Percentiles rank a stretch among this genome's conserved stretches.
Conservation (phyloP, 2,888 invertebrate species). For the Strigamia maritima region DNA sequence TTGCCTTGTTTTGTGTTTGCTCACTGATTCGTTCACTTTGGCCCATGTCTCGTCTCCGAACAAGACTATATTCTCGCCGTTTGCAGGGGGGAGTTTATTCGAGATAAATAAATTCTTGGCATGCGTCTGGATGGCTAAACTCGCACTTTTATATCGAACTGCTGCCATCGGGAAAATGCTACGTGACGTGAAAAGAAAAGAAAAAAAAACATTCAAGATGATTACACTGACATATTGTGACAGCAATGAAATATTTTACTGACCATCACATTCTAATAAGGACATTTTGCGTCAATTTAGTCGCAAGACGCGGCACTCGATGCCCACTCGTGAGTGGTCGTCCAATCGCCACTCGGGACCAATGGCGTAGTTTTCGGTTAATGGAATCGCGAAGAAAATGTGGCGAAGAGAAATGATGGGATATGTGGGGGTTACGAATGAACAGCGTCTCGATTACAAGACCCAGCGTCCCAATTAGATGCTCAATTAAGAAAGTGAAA, state of each 20-base stretch:
- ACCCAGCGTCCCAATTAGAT: not conserved
- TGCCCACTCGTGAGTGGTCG: constrained; percentile 1
- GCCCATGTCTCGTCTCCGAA: not conserved
- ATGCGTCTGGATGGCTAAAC: not conserved
- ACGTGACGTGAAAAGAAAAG: not conserved
- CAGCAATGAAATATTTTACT: too few relatives aligned
- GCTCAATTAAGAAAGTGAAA: constrained; percentile 15
- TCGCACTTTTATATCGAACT: not conserved
- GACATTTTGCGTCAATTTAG: not conserved
- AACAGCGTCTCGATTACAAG: not conserved
- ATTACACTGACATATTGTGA: too few relatives aligned
- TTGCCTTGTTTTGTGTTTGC: not conserved
- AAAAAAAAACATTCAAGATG: too few relatives aligned
- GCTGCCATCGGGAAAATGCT: not conserved
- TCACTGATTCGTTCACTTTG: constrained; percentile 10
- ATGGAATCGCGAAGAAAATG: not conserved
- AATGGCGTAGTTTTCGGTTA: too few relatives aligned
- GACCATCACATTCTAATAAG: too few relatives aligned
- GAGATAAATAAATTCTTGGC: constrained; percentile 9
- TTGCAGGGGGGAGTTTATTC: not conserved
- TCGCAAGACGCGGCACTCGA: not conserved
- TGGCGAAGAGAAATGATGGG: not conserved
- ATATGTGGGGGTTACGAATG: not conserved
- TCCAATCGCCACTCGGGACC: not conserved
- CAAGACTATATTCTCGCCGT: not conserved